Evolutionary conservation across 2,888 invertebrate species (phyloP), one percentile per base, ranked within the genome.

Genomic region (Apotomis betuletana): DNA sequence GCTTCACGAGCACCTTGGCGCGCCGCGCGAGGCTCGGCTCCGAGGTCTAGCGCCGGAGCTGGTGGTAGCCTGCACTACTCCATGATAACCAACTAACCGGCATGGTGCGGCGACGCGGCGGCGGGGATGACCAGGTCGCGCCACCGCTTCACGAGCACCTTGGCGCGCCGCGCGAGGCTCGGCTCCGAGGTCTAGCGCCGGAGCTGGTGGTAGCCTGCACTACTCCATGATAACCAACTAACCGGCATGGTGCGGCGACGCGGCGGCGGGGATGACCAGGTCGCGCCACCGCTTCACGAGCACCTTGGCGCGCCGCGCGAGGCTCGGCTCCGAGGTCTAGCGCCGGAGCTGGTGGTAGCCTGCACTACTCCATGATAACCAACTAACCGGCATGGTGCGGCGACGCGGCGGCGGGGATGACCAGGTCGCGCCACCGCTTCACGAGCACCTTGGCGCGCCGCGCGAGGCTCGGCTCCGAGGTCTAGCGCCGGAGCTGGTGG

Each of bases 201-300:
- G 67, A 99, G 94, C 89, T 98, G 3, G 3, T 15, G 15, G 15
- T 15, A 15, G 15, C 15, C 15, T 15, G 15, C 15, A 15, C 15
- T 15, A 15, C 15, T 15, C 15, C 15, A 15, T 15, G 15, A 1
- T 5, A n/a, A 36, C 15, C n/a, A 12, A 44, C 9, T 75, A 77
- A 91, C 92, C 91, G 75, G 90, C 87, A 67, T 92, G 89, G 75
- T 84, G 90, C 15, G 93, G 89, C 72, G 91, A 91, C 3, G 89
- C 85, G 27, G 86, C 87, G 12, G 83, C 77, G 27, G 96, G 96
- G 83, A 96, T 94, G 81, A 98, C 96, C 91, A 97, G 95, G 91
- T 96, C 96, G 81, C 98, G 96, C 99, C 99, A 99, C 91, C 96
- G 95, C 83, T 98, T 97, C 71, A 99, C 96, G 87, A 99, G 94